Percentiles rank a stretch among this genome's conserved stretches.
Conservation (phyloP, 2,888 invertebrate species). For the Patella ulyssiponensis region DNA sequence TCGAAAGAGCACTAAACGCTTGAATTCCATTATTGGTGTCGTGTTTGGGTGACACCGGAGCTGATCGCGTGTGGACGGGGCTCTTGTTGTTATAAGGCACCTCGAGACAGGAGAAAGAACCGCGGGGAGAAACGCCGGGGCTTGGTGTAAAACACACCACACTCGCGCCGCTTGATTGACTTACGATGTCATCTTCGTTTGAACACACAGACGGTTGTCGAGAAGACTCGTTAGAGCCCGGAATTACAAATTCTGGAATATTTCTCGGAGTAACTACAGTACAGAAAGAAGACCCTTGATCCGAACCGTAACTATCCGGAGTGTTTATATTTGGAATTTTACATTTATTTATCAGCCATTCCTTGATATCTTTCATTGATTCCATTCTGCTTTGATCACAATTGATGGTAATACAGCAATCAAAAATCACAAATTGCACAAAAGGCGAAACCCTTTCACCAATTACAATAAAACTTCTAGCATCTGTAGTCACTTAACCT, state of each 20-base stretch:
- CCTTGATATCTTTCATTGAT: slow-evolving; percentile 58
- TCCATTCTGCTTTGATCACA: slow-evolving; percentile 42
- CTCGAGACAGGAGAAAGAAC: slow-evolving; percentile 43
- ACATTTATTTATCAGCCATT: slow-evolving; percentile 62
- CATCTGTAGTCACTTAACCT: too few species aligned
- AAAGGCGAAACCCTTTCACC: too few species aligned
- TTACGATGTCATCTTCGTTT: slow-evolving; percentile 42
- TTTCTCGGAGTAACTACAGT: slow-evolving; percentile 58
- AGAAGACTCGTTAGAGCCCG: slow-evolving; percentile 57
- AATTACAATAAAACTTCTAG: too few species aligned
- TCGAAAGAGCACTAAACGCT: slow-evolving; percentile 33
- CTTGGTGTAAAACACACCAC: slow-evolving; percentile 46
- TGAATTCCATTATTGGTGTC: slow-evolving; percentile 43
- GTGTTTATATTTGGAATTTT: slow-evolving; percentile 32
- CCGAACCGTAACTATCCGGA: slow-evolving; percentile 14
- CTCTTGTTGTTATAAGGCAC: slow-evolving; percentile 38
- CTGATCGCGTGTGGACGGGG: slow-evolving; percentile 41
- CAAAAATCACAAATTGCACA: too few species aligned
- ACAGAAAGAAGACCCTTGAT: slow-evolving; percentile 27
- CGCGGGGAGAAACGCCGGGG: slow-evolving; percentile 42
- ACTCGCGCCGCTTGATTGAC: slow-evolving; percentile 49
- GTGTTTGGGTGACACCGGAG: slow-evolving; percentile 56
- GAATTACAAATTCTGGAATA: slow-evolving; percentile 66
- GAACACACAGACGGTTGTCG: slow-evolving; percentile 49
- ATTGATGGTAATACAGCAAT: neutral